Evolutionary conservation across 2,113 vertebrate species (phyloP).

Genomic region (Bagarius yarrelli): DNA sequence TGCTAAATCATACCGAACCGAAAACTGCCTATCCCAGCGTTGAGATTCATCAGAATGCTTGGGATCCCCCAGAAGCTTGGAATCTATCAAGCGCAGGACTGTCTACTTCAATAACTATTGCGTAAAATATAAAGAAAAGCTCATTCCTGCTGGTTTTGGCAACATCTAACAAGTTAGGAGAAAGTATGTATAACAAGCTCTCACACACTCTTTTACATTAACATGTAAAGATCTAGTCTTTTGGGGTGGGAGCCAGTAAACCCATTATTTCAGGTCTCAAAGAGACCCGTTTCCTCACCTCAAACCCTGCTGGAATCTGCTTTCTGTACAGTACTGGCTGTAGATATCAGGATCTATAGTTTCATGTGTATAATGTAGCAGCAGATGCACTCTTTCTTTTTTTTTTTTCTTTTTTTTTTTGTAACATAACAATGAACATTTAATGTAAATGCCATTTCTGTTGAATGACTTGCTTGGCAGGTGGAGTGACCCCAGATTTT

Average conservation of each 20-base stretch:
- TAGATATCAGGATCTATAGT: constrained; percentile 74
- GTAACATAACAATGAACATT: constrained; percentile 85
- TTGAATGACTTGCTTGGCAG: constrained; percentile 76
- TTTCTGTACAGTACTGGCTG: constrained; percentile 67
- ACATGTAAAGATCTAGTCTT: constrained; percentile 40
- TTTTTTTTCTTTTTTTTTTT: constrained; percentile 66
- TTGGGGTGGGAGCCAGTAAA: constrained; percentile 24
- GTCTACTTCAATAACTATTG: not conserved
- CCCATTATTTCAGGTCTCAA: constrained; percentile 33
- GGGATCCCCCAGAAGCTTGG: not conserved
- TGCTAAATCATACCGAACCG: not conserved
- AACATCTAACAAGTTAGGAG: not conserved
- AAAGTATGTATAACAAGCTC: constrained; percentile 20
- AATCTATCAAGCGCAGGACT: not conserved
- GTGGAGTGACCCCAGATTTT: constrained; percentile 73
- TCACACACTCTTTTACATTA: not conserved
- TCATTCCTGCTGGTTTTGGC: not conserved
- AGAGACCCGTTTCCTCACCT: constrained; percentile 32
- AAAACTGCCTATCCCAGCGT: constrained; percentile 16
- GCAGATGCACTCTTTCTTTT: constrained; percentile 81
- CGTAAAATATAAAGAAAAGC: not conserved
- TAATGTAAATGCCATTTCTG: constrained; percentile 91
- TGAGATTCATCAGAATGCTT: not conserved
- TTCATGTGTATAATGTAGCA: constrained; percentile 96
- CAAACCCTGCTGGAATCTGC: constrained; percentile 26